Evolutionary conservation across 2,113 vertebrate species (phyloP).

Genomic region (Gorsachius goisagi): DNA sequence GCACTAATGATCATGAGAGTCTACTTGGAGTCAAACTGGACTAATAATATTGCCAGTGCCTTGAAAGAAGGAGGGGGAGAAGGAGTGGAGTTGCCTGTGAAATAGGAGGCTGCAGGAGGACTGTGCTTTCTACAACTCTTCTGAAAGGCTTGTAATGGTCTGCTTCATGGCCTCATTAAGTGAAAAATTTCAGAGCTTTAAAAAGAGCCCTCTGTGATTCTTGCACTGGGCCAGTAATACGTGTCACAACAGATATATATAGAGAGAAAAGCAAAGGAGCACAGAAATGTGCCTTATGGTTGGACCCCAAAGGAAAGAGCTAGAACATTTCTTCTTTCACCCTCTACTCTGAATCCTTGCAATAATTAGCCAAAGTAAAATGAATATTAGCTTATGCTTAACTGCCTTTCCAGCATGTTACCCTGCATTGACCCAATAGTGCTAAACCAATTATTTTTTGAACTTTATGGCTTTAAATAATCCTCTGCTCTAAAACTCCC

Average conservation of each 20-base stretch:
- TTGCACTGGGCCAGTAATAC: not conserved
- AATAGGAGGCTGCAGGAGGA: not conserved
- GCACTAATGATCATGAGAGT: not conserved
- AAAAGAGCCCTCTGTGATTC: not conserved
- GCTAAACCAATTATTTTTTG: constrained; percentile 88
- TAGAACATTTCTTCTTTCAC: constrained; percentile 20
- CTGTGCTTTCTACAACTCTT: not conserved
- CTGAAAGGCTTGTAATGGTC: not conserved
- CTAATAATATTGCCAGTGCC: not conserved
- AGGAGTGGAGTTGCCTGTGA: not conserved
- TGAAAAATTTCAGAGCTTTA: not conserved
- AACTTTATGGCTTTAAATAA: constrained; percentile 89
- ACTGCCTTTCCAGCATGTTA: constrained; percentile 78
- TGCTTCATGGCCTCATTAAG: not conserved
- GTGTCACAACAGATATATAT: not conserved
- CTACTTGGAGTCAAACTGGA: not conserved
- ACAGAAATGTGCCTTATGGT: not conserved
- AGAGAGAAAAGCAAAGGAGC: not conserved
- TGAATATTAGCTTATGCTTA: constrained; percentile 85
- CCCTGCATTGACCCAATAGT: constrained; percentile 80
- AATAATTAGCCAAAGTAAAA: constrained; percentile 84
- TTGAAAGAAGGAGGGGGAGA: not conserved
- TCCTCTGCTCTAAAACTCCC: constrained; percentile 84
- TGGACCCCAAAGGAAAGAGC: constrained; percentile 39
- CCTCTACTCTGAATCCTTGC: constrained; percentile 63